phyloP scores from a whole-genome alignment of 92 coral and sea anemone genomes.

The Porites lobata region DNA sequence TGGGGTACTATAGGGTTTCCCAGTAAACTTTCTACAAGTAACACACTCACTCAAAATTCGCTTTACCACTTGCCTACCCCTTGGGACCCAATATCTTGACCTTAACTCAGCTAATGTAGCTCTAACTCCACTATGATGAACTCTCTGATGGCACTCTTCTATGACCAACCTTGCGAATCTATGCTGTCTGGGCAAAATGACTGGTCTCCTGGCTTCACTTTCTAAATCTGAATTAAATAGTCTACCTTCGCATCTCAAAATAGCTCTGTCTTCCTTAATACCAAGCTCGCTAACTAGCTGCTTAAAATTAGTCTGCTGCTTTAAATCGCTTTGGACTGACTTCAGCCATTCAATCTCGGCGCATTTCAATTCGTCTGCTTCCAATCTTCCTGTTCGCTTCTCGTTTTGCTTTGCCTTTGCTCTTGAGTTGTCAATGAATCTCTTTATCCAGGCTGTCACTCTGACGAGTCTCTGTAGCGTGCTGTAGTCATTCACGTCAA shows the following conservation, averaged over 20 bases:
- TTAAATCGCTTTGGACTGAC: slow-evolving; percentile 35
- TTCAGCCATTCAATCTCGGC: too few species aligned
- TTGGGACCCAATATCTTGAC: too few species aligned
- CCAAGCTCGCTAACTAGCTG: slow-evolving; percentile 50
- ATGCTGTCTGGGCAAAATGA: slow-evolving; percentile 48
- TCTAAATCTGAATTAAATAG: slow-evolving; percentile 51
- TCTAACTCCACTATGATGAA: too few species aligned
- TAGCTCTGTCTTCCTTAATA: slow-evolving; percentile 14
- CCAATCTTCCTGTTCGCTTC: slow-evolving; percentile 14
- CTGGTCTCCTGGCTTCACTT: slow-evolving; percentile 40
- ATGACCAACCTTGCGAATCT: slow-evolving; percentile 30
- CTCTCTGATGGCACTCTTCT: slow-evolving; percentile 48
- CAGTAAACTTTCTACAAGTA: too few species aligned
- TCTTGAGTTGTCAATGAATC: slow-evolving; percentile 33
- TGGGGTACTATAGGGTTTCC: too few species aligned
- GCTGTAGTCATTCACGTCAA: too few species aligned
- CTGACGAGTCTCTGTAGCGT: too few species aligned
- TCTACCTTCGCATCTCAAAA: slow-evolving; percentile 44
- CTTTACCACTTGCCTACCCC: too few species aligned
- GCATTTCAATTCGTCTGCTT: slow-evolving; percentile 9
- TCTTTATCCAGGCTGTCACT: slow-evolving; percentile 45
- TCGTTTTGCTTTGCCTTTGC: background rate
- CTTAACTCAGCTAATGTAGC: too few species aligned
- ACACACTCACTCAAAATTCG: too few species aligned
- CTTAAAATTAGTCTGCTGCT: slow-evolving; percentile 46